Conservation (phyloP, 2,888 invertebrate genomes). For the Mesopsocus fuscifrons region DNA sequence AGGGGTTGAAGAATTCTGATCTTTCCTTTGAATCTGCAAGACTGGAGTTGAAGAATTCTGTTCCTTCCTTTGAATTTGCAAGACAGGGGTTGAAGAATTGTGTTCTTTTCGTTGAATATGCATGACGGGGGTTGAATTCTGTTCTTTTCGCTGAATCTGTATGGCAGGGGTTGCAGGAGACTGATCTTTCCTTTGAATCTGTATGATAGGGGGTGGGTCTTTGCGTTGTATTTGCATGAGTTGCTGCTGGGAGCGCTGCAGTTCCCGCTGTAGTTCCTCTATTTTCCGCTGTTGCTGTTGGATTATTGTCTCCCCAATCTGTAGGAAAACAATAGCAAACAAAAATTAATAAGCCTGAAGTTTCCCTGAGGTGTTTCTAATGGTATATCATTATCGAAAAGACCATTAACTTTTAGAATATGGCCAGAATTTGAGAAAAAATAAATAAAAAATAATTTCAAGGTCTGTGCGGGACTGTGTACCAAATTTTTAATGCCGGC, state of each 20-base stretch:
- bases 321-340: not conserved
- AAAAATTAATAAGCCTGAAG: no score
- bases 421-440: no score
- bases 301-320: slow-evolving; percentile 47
- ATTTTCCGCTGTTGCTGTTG: slow-evolving; percentile 73
- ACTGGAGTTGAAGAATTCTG: slow-evolving; percentile 1
- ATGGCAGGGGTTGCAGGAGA: slow-evolving; percentile 2
- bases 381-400: no score
- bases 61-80: no score
- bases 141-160: slow-evolving; percentile 20
- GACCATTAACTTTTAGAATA: no score
- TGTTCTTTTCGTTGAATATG: no score
- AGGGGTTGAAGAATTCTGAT: slow-evolving; percentile 6
- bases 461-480: no score
- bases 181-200: slow-evolving; percentile 19
- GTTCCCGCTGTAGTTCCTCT: slow-evolving; percentile 65
- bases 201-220: slow-evolving; percentile 18
- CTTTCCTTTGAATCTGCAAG: no score
- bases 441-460: no score
- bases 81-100: slow-evolving; percentile 4
- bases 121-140: slow-evolving; percentile 4
- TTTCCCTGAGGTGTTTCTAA: no score
- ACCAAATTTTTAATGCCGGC: no score
- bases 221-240: slow-evolving; percentile 38
- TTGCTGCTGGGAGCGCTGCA: slow-evolving; percentile 59